Conservation (phyloP, 2,888 invertebrate genomes). For the Cheilosia vernalis region DNA sequence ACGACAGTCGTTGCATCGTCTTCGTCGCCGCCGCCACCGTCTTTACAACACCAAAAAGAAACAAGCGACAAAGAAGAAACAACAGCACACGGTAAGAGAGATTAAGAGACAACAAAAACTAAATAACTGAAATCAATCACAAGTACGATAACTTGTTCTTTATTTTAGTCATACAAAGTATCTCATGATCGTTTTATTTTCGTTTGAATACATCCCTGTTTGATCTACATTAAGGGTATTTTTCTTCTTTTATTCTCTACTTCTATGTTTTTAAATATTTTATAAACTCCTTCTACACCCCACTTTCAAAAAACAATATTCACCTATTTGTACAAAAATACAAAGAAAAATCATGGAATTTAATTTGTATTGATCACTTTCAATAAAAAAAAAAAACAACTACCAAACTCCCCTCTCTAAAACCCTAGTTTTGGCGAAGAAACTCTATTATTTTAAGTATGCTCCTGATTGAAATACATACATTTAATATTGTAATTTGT, state of each 20-base stretch:
- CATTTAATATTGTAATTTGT: constrained; percentile 6
- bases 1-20: neutral
- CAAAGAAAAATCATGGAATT: constrained; percentile 64
- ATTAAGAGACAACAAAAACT: constrained; percentile 38
- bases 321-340: constrained; percentile 73
- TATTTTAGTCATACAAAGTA: constrained; percentile 20
- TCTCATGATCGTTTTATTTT: constrained; percentile 20
- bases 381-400: constrained; percentile 28
- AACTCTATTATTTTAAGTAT: constrained; percentile 42
- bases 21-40: constrained; percentile 41
- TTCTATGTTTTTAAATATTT: constrained; percentile 50
- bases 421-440: constrained; percentile 5
- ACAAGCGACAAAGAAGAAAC: constrained; percentile 51
- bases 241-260: constrained; percentile 23
- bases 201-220: constrained; percentile 34
- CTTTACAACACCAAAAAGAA: constrained; percentile 58
- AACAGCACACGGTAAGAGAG: constrained; percentile 68
- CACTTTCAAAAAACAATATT: constrained; percentile 20
- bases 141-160: constrained; percentile 14
- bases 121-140: constrained; percentile 39
- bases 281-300: neutral
- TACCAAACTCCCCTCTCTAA: constrained; percentile 21
- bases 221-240: constrained; percentile 32
- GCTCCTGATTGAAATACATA: constrained; percentile 63
- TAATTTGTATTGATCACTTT: constrained; percentile 41